A percentile compares a stretch with the other conserved stretches of the same genome.
These are phyloP conservation scores for Drosophila saltans DNA, from an alignment of 1,140 invertebrate species.

Conservation along the genomic window DNA sequence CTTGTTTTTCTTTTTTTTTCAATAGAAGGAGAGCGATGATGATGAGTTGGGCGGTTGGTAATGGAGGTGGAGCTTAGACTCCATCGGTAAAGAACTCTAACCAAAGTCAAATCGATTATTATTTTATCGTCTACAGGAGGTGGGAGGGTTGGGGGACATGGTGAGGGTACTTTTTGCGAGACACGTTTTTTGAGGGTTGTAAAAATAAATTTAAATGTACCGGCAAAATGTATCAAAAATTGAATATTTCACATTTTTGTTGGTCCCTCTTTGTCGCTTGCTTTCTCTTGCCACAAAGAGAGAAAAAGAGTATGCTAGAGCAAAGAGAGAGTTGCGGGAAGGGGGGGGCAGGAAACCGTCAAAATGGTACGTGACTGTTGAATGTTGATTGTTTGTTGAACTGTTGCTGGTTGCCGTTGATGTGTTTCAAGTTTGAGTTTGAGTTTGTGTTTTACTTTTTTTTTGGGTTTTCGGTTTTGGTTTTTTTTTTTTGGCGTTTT, in stretches of 20 bases:
- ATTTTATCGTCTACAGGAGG: conserved; percentile 64
- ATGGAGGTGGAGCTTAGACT: background rate
- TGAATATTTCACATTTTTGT: conserved; percentile 56
- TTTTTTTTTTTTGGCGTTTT: background rate
- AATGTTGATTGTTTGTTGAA: conserved; percentile 36
- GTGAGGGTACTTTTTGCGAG: background rate
- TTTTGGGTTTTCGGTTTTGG: no score
- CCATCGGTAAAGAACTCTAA: conserved; percentile 38
- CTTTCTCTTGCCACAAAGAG: background rate
- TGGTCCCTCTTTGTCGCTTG: conserved; percentile 2
- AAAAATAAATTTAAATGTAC: conserved; percentile 73
- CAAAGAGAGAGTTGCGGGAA: background rate
- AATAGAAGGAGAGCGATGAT: conserved; percentile 5
- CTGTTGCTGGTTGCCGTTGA: conserved; percentile 33
- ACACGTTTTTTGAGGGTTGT: conserved; percentile 56
- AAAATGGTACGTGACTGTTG: conserved; percentile 64
- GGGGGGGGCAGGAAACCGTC: conserved; percentile 34
- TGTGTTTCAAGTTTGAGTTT: conserved; percentile 3
- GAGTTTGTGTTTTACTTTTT: background rate
- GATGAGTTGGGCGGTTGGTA: conserved; percentile 50
- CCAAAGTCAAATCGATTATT: conserved; percentile 78
- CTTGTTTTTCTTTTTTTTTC: conserved; percentile 1
- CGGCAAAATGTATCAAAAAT: conserved; percentile 72
- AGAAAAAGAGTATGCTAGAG: background rate
- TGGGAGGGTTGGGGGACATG: background rate